Conservation (phyloP, 2,888 invertebrate species). For the Lasiommata megera region DNA sequence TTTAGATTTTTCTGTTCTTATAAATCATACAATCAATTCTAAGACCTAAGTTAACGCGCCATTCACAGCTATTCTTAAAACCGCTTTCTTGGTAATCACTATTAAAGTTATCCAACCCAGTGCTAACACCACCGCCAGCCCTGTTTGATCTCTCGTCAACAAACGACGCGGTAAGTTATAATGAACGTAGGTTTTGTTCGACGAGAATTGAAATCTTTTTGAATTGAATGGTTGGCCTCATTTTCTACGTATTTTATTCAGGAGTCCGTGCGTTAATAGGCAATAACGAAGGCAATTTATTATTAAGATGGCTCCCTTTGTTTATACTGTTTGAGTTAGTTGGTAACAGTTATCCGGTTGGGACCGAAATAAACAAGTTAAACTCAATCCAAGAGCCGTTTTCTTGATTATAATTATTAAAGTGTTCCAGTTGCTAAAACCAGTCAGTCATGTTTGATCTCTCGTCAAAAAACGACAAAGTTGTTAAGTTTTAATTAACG, state of each 20-base stretch:
- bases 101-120: neutral
- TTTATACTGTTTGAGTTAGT: too few relatives aligned
- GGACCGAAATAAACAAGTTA: too few relatives aligned
- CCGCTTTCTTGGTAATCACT: neutral
- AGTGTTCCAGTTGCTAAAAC: too few relatives aligned
- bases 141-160: conserved; percentile 6
- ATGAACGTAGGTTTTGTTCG: conserved; percentile 11
- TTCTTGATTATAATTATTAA: too few relatives aligned
- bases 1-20: too few relatives aligned
- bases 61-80: neutral
- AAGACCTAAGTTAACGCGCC: neutral
- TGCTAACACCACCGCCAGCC: neutral
- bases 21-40: too few relatives aligned
- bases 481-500: too few relatives aligned
- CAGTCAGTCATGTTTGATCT: too few relatives aligned
- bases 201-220: conserved; percentile 6
- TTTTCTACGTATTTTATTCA: neutral
- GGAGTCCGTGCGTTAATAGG: neutral
- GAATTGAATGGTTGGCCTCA: conserved; percentile 10
- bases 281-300: neutral
- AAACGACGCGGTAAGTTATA: conserved; percentile 9
- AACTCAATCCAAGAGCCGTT: too few relatives aligned
- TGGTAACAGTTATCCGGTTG: too few relatives aligned
- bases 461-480: too few relatives aligned
- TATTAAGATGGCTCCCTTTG: neutral